Percentiles rank a stretch among this genome's conserved stretches.
Conservation (phyloP, 2,888 invertebrate species). For the Hydroisotoma schaefferi region DNA sequence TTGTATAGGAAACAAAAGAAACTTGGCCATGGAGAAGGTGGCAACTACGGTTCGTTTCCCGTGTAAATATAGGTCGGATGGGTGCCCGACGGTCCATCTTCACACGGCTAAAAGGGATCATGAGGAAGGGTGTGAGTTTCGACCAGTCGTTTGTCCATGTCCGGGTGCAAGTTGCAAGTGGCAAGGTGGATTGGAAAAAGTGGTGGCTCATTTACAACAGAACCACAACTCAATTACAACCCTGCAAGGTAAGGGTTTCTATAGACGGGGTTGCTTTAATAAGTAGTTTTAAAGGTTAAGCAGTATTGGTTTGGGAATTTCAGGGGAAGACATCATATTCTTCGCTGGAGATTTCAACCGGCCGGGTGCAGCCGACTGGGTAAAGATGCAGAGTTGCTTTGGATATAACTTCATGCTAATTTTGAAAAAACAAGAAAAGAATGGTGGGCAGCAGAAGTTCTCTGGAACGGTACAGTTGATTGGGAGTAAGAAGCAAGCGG, state of each 20-base stretch:
- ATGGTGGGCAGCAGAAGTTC: slow-evolving; percentile 92
- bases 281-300: no score
- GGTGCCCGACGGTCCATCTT: slow-evolving; percentile 84
- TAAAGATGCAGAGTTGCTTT: slow-evolving; percentile 99
- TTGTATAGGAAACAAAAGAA: slow-evolving; percentile 79
- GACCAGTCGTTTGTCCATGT: slow-evolving; percentile 98
- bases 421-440: slow-evolving; percentile 96
- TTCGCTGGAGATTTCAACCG: slow-evolving; percentile 98
- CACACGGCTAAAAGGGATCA: slow-evolving; percentile 99
- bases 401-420: slow-evolving; percentile 99
- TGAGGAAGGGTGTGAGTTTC: slow-evolving; percentile 96
- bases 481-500: slow-evolving; percentile 97
- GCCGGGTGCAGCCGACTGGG: slow-evolving; percentile 99
- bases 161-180: slow-evolving; percentile 96
- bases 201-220: slow-evolving; percentile 97
- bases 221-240: slow-evolving; percentile 98
- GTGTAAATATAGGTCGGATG: slow-evolving; percentile 95
- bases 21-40: slow-evolving; percentile 99
- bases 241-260: slow-evolving; percentile 79
- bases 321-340: slow-evolving; percentile 97
- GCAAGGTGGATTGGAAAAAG: slow-evolving; percentile 96
- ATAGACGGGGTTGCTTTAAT: no score
- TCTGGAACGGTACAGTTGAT: slow-evolving; percentile 99
- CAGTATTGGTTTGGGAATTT: slow-evolving; percentile 34
- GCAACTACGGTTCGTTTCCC: slow-evolving; percentile 98